phyloP scores from a whole-genome alignment of 1,140 invertebrate species.

The Parasteatoda tepidariorum region DNA sequence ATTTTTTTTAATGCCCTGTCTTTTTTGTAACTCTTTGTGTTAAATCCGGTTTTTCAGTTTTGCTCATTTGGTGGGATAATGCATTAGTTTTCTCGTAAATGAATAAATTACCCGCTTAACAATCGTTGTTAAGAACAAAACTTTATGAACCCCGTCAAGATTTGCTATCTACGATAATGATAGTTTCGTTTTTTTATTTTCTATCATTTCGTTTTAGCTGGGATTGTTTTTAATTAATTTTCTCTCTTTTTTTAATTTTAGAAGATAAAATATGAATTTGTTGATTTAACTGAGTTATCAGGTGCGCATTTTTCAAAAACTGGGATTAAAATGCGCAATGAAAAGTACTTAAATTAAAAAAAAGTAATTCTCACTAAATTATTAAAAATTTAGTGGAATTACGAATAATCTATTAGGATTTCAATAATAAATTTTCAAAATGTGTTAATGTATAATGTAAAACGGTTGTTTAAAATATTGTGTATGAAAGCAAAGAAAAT shows the following conservation, averaged over 20 bases:
- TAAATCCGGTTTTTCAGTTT: conserved; percentile 14
- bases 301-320: no score
- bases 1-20: conserved; percentile 8
- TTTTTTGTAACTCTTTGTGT: neutral
- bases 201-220: neutral
- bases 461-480: no score
- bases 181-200: neutral
- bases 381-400: no score
- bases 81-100: conserved; percentile 17
- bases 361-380: no score
- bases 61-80: neutral
- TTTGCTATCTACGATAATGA: no score
- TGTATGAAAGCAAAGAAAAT: no score
- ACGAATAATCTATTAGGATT: no score
- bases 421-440: no score
- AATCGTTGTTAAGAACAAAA: neutral
- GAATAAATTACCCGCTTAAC: neutral
- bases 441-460: no score
- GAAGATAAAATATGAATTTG: neutral
- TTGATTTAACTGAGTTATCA: neutral
- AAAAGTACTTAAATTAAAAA: no score
- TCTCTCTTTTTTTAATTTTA: neutral
- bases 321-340: no score
- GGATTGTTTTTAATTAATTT: neutral
- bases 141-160: no score